These are phyloP conservation scores for Microcebus tavaratra DNA, from an alignment of 2,113 vertebrate genomes.

Conservation along the genomic window DNA sequence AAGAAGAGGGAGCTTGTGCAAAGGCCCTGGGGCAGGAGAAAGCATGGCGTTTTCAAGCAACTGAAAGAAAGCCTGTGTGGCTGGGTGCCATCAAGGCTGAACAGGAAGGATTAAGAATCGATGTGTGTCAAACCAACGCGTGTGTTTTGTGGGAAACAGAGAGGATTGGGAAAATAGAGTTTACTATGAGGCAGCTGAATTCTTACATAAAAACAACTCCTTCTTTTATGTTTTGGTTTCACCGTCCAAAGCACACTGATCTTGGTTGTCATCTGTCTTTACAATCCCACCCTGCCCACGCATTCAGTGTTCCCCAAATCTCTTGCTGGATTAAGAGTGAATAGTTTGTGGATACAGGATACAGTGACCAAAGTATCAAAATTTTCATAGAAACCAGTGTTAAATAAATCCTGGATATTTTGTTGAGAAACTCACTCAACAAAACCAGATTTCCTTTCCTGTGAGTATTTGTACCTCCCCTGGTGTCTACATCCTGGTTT, in stretches of 20 bases:
- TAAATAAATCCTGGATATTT: not conserved
- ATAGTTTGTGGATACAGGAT: not conserved
- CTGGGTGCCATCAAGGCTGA: no score
- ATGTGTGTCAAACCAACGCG: accelerated
- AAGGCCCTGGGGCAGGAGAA: not conserved
- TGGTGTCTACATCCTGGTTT: not conserved
- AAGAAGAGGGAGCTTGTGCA: not conserved
- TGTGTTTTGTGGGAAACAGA: not conserved
- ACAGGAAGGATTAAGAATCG: not conserved
- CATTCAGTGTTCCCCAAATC: not conserved
- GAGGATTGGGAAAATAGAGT: not conserved
- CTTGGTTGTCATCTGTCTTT: not conserved
- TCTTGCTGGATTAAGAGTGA: not conserved
- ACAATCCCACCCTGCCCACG: not conserved
- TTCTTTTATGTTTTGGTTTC: not conserved
- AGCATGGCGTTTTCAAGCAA: not conserved
- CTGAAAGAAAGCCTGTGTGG: not conserved
- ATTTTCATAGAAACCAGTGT: not conserved
- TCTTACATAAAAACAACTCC: not conserved
- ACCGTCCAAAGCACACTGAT: not conserved
- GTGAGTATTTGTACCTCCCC: not conserved
- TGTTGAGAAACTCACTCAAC: not conserved
- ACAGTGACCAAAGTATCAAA: not conserved
- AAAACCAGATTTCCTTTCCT: not conserved
- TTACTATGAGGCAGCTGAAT: not conserved